Conservation (phyloP, 2,888 invertebrate genomes). For the Kryphioiulus occultus region DNA sequence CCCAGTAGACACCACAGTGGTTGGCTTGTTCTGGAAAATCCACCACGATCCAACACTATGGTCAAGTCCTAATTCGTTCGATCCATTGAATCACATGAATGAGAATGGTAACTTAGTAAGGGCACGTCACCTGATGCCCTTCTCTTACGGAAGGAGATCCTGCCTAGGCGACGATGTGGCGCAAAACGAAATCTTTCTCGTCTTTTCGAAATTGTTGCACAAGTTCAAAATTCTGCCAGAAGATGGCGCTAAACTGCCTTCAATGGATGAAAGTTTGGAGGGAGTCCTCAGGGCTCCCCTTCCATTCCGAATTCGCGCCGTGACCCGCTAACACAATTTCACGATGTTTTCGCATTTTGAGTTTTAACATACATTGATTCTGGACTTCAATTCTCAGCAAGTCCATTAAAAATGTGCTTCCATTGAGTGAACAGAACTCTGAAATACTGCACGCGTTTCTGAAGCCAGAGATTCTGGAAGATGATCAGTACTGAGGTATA, state of each 20-base stretch:
- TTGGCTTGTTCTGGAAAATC: conserved; percentile 82
- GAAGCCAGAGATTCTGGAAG: too few relatives aligned
- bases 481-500: too few relatives aligned
- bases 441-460: too few relatives aligned
- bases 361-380: too few relatives aligned
- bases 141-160: conserved; percentile 74
- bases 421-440: too few relatives aligned
- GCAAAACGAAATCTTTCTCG: conserved; percentile 73
- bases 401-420: too few relatives aligned
- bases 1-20: conserved; percentile 74
- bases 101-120: conserved; percentile 69
- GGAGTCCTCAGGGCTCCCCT: conserved; percentile 31
- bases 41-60: conserved; percentile 75
- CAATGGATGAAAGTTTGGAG: not conserved
- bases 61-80: conserved; percentile 70
- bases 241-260: not conserved
- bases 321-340: too few relatives aligned
- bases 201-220: conserved; percentile 71
- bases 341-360: too few relatives aligned
- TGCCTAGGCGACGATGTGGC: conserved; percentile 86
- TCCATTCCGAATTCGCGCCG: not conserved
- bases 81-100: conserved; percentile 74
- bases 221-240: conserved; percentile 65
- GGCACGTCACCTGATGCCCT: conserved; percentile 74
- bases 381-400: too few relatives aligned